Conservation (phyloP, 2,888 invertebrate genomes). For the Harpalus rubripes region DNA sequence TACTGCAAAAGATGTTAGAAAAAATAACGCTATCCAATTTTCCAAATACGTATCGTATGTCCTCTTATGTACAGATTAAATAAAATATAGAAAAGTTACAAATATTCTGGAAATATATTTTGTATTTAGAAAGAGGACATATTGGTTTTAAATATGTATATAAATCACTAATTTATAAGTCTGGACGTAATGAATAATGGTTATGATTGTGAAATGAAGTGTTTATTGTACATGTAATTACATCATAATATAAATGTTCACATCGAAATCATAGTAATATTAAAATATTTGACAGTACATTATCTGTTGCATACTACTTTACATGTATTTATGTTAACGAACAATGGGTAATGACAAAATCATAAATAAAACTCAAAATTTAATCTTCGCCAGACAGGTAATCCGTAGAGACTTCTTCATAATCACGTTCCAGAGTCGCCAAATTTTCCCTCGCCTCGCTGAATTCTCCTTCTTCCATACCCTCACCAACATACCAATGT, state of each 20-base stretch:
- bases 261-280: constrained; percentile 12
- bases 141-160: too few species aligned
- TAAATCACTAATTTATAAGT: too few species aligned
- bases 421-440: constrained; percentile 86
- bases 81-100: background rate
- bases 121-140: background rate
- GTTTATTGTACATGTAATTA: constrained; percentile 16
- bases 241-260: constrained; percentile 23
- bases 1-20: too few species aligned
- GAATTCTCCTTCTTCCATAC: constrained; percentile 92
- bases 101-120: background rate
- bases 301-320: constrained; percentile 14
- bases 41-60: background rate
- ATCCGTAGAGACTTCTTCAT: constrained; percentile 87
- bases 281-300: constrained; percentile 19
- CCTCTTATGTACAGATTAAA: background rate
- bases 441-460: constrained; percentile 89
- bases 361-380: constrained; percentile 9
- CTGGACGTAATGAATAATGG: background rate
- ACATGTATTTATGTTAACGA: background rate
- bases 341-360: constrained; percentile 36
- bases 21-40: too few species aligned
- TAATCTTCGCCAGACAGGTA: constrained; percentile 73
- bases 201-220: background rate
- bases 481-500: constrained; percentile 91